These are phyloP conservation scores for Copsychus sechellarum DNA, from an alignment of 2,113 vertebrate species.

Conservation along the genomic window DNA sequence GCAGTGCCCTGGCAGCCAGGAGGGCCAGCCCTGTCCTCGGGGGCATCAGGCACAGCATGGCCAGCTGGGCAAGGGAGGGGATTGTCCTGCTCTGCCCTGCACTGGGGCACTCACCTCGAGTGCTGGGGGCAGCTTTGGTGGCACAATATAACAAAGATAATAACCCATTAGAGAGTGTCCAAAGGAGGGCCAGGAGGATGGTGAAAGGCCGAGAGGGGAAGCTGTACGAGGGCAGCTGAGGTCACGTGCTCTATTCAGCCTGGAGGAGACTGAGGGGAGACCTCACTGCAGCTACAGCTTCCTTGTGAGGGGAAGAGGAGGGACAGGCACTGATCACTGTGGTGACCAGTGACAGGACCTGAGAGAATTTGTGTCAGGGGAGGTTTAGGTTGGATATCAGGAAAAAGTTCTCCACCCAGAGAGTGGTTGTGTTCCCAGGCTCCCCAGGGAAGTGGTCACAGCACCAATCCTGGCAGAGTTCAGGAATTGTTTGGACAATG, in stretches of 20 bases:
- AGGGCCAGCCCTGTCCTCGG: not conserved
- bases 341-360: not conserved
- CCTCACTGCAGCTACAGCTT: not conserved
- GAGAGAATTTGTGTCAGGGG: not conserved
- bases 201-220: not conserved
- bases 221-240: fast-evolving
- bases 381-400: not conserved
- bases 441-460: not conserved
- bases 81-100: not conserved
- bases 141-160: not conserved
- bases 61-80: not conserved
- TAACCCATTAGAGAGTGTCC: not conserved
- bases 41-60: not conserved
- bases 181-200: not conserved
- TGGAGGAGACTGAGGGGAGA: not conserved
- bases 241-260: not conserved
- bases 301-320: not conserved
- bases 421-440: not conserved
- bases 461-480: not conserved
- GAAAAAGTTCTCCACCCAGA: not conserved
- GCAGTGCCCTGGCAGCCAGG: not conserved
- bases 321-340: not conserved
- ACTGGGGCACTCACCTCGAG: fast-evolving
- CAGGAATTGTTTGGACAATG: not conserved
- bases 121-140: fast-evolving